Base-by-base conservation (phyloP, 2,113 vertebrate genomes). In the Capreolus pygargus region DNA sequence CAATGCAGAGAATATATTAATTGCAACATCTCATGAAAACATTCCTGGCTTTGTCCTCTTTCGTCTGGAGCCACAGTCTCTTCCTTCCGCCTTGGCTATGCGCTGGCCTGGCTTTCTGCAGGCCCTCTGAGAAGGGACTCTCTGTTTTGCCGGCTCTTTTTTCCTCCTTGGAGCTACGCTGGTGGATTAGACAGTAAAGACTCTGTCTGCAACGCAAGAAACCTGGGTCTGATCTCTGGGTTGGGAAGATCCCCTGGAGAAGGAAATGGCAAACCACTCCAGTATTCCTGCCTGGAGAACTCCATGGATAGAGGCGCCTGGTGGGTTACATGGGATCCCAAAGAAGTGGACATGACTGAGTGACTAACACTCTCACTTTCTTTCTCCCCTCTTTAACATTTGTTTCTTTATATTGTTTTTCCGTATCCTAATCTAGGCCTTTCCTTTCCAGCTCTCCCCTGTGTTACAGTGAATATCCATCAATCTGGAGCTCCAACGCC, bases 31-130 rank as follows among this genome's bases (percentile, higher is more conserved):
- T n/a, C 23, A 39, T 9, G 36, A 36, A 19, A 50, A 17, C 13
- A 25, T 36, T 39, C 27, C 27, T 60, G 43, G 28, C 17, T 45
- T 60, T 86, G 86, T 36, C 47, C 61, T 43, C 2, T 45, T 28
- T 58, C 3, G 0, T 36, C 23, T 39, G 17, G 19, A 4, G 6
- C 11, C 16, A 6, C 7, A 6, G 14, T 7, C 50, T 30, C 33
- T 16, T 97, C 50, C 30, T 54, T 50, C 25, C 39, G 0, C 27
- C 94, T 36, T 55, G 82, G 21, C 89, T 86, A 67, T 79, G 67
- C 30, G 47, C 47, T 33, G 52, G 2, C 4, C 81, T 85, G n/a
- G 36, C 52, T 89, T 76, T 86, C 60, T 57, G 36, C 27, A n/a
- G 3, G 23, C 17, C 45, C n/a, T 89, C 94, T 67, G 15, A 90